These are phyloP conservation scores for zebrafish (Danio rerio) DNA, from an alignment of 2,113 vertebrate genomes.

Conservation along the genomic window GRCz12tu NC_133197.1:15410501-15411000, in stretches of 20 bases:
- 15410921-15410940: too few relatives aligned
- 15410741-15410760: too few relatives aligned
- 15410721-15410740: too few relatives aligned
- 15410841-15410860: too few relatives aligned
- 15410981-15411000: too few relatives aligned
- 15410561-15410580: slow-evolving; percentile 53
- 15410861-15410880: too few relatives aligned
- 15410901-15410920: too few relatives aligned
- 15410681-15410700: slow-evolving; percentile 56
- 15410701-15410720: not conserved
- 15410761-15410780: too few relatives aligned
- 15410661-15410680: slow-evolving; percentile 58
- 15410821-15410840: not conserved
- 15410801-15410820: not conserved
- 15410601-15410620: slow-evolving; percentile 68
- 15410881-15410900: too few relatives aligned
- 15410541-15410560: slow-evolving; percentile 73
- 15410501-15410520: not conserved
- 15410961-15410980: too few relatives aligned
- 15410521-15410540: slow-evolving; percentile 62
- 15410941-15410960: too few relatives aligned
- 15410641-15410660: slow-evolving; percentile 72
- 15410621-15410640: slow-evolving; percentile 64
- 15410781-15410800: not conserved
- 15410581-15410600: slow-evolving; percentile 58